Evolutionary conservation across 2,113 vertebrate species (phyloP).

Genomic region (Gorilla gorilla): DNA sequence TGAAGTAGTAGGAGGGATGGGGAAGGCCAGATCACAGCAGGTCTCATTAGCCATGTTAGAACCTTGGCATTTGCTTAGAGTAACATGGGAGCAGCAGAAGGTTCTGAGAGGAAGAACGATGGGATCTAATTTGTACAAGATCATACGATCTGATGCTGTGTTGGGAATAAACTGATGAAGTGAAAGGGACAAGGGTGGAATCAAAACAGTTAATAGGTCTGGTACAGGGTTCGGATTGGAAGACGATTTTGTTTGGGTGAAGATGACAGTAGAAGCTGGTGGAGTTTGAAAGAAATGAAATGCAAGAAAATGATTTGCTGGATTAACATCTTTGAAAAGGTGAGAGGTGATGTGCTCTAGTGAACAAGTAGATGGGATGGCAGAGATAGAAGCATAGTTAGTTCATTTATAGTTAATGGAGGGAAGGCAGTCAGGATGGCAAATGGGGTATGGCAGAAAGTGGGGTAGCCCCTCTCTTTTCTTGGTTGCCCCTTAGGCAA

Average conservation of each 20-base stretch:
- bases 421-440: background rate
- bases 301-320: background rate
- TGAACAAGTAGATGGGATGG: background rate
- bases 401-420: background rate
- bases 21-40: rapidly evolving
- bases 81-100: background rate
- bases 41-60: background rate
- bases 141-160: background rate
- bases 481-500: background rate
- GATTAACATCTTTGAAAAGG: background rate
- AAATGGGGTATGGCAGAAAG: too few relatives aligned
- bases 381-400: background rate
- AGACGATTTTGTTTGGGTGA: background rate
- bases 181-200: background rate
- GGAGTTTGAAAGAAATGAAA: background rate
- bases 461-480: background rate
- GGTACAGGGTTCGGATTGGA: background rate
- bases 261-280: background rate
- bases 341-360: background rate
- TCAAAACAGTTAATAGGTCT: background rate
- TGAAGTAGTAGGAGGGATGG: background rate
- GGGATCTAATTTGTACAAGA: background rate
- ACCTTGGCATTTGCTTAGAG: background rate
- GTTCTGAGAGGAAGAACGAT: background rate
- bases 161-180: background rate